Base-by-base conservation (phyloP, 1,140 invertebrate species). In the Stegodyphus dumicola region DNA sequence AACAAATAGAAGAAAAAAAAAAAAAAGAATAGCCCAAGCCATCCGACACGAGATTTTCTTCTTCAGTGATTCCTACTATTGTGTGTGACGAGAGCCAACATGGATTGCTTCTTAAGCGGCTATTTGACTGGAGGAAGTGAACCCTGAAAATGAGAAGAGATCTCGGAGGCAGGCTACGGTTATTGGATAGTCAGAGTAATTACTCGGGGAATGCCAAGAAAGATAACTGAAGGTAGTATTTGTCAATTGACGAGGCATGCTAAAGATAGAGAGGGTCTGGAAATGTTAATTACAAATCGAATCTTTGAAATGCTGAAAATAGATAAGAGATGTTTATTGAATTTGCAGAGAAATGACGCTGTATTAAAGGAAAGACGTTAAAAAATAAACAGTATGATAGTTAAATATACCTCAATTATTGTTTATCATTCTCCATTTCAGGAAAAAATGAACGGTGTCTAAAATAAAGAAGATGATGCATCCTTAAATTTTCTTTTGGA, bases 171-270 rank as follows among this genome's bases (percentile, higher is more conserved):
- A 33, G 33, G 33, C 33, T 6, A 54, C 7, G 52, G 7, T 76
- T 76, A 64, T 76, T 76, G n/a, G 53, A 76, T 54, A 76, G 74
- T 76, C 74, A 48, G 54, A 76, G 54, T 76, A 76, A 76, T 76
- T 76, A 76, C 18, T 17, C 65, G 65, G 65, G 17, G 65, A 18
- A 67, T 67, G 17, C 65, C 65, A n/a, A n/a, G n/a, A 67, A 67
- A 67, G 65, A 67, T 67, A 67, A 67, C 65, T 67, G 56, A 60
- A 60, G 15, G 56, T 60, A 60, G 9, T 60, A 11, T 60, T 60
- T 60, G 56, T 60, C 56, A 60, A 60, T 15, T 60, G 9, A 15
- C 9, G 56, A 60, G 56, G 15, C 56, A 60, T 60, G 15, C 56
- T 60, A 11, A 9, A 60, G 56, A 60, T 60, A 60, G 56, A 60